Base-by-base conservation (phyloP, 2,797 vertebrate genomes). In the Acanthiza pusilla region DNA sequence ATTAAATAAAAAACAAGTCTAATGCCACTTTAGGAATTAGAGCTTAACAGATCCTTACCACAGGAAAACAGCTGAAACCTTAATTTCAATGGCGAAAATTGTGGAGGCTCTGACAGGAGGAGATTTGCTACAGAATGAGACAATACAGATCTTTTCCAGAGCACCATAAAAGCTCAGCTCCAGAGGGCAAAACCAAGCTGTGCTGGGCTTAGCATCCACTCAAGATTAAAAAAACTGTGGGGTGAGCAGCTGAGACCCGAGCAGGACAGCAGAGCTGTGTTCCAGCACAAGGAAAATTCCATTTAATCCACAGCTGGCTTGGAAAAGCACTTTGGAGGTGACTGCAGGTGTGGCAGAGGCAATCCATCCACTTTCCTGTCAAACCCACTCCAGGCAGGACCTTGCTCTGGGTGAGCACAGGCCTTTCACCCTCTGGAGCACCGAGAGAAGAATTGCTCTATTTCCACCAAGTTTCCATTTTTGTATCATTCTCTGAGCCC, bases 201-300 rank as follows among this genome's bases (percentile, higher is more conserved):
- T 2, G 11, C 58, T 40, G 65, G 27, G 63, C 32, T 42, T 48
- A 29, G 19, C 53, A 47, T 13, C 23, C 32, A 16, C 25, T 10
- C 8, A 5, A 30, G 53, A 42, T 5, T 4, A 47, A 15, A 32
- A 22, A 8, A 21, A 19, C 0, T 1, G 30, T 38, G 54, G 7
- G 40, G 63, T 2, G 51, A 76, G 11, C 16, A 57, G 76, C 34
- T 53, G 58, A 26, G 7, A 3, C 3, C 29, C 63, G 27, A 10
- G 17, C 19, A 40, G 58, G 63, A 32, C 47, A 68, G 25, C 32
- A 63, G 72, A 50, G 45, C 8, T 19, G 47, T 13, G 42, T 70
- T 8, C 57, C n/a, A 26, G 43, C 54, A 26, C 42, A 9, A 22
- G n/a, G 4, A 42, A 16, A 42, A 32, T 15, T 26, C 48, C 36